Conservation (phyloP, 2,888 invertebrate species). For the Papilio elwesi region DNA sequence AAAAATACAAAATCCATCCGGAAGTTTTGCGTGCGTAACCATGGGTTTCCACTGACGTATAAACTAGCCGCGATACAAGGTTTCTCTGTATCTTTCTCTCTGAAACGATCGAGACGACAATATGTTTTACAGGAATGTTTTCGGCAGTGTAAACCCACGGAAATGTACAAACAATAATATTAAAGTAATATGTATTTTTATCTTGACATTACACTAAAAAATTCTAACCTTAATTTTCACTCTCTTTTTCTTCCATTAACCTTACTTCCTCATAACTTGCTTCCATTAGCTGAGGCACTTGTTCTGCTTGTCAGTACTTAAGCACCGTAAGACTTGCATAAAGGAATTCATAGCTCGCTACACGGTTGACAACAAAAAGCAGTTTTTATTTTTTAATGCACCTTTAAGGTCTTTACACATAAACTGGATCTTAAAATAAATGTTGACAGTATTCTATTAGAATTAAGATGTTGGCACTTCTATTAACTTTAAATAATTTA, state of each 20-base stretch:
- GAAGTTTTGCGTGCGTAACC: too few relatives aligned
- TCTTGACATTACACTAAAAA: background rate
- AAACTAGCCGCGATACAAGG: too few relatives aligned
- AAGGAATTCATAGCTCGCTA: constrained; percentile 29
- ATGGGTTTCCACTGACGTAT: too few relatives aligned
- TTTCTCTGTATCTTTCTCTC: too few relatives aligned
- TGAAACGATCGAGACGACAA: too few relatives aligned
- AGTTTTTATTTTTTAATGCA: constrained; percentile 27
- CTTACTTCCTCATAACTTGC: constrained; percentile 12
- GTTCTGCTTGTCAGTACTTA: constrained; percentile 13
- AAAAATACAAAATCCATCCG: too few relatives aligned
- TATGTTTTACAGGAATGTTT: too few relatives aligned
- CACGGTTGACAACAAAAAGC: constrained; percentile 31
- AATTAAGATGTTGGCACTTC: background rate
- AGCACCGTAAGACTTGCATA: constrained; percentile 13
- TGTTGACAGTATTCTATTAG: background rate
- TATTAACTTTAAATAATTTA: too few relatives aligned
- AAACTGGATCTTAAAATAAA: background rate
- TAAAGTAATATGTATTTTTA: too few relatives aligned
- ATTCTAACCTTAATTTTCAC: background rate
- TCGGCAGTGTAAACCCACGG: too few relatives aligned
- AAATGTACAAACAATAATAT: too few relatives aligned
- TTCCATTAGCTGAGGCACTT: constrained; percentile 14
- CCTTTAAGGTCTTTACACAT: constrained; percentile 11
- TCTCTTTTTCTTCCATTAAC: background rate